Percentiles rank a stretch among this genome's conserved stretches.
Evolutionary conservation across 2,888 invertebrate genomes (phyloP).

Genomic region (Trachelus troglodyta): DNA sequence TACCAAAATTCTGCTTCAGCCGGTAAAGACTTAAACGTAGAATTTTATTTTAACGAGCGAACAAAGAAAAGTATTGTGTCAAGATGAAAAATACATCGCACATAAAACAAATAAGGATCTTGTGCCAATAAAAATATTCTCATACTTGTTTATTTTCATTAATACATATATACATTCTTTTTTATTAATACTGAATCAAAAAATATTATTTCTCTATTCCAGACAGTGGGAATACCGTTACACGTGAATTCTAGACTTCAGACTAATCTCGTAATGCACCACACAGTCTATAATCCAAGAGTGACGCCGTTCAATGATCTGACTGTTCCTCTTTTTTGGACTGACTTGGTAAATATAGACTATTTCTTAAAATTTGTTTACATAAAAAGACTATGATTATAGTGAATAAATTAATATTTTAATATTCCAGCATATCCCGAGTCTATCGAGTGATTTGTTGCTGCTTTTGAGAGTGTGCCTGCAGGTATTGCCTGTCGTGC

Average conservation of each 20-base stretch:
- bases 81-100: background rate
- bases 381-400: background rate
- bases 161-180: background rate
- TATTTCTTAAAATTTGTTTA: background rate
- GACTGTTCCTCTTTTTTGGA: slow-evolving; percentile 79
- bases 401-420: background rate
- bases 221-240: slow-evolving; percentile 77
- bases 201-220: slow-evolving; percentile 11
- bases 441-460: slow-evolving; percentile 38
- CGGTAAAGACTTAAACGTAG: slow-evolving; percentile 46
- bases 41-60: background rate
- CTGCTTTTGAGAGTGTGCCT: slow-evolving; percentile 44
- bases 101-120: background rate
- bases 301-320: slow-evolving; percentile 74
- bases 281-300: slow-evolving; percentile 72
- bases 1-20: slow-evolving; percentile 55
- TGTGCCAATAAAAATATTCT: background rate
- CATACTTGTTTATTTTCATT: background rate
- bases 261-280: slow-evolving; percentile 77
- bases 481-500: slow-evolving; percentile 48
- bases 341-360: slow-evolving; percentile 72
- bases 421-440: slow-evolving; percentile 43
- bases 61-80: background rate
- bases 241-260: slow-evolving; percentile 75
- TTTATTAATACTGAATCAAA: background rate